Conservation (phyloP, 1,140 invertebrate genomes). For the Thalassaphorura encarpata region DNA sequence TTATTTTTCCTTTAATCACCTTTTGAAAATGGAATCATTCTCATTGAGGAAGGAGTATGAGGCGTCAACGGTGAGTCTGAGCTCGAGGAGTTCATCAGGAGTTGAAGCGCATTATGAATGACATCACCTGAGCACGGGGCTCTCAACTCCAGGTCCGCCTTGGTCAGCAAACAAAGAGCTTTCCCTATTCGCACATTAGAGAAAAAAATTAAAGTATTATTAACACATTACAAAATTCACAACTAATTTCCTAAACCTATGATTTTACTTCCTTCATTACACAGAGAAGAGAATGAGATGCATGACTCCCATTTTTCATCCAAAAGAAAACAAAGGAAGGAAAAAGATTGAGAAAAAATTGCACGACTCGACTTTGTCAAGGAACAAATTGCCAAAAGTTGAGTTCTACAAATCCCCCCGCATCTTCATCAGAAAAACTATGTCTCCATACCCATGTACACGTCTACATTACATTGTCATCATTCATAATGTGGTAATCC, state of each 20-base stretch:
- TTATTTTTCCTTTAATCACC: conserved; percentile 19
- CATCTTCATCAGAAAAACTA: too few relatives aligned
- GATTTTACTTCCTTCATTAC: too few relatives aligned
- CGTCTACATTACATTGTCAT: too few relatives aligned
- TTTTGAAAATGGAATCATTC: conserved; percentile 31
- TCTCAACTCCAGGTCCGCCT: conserved; percentile 77
- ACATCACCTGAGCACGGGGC: conserved; percentile 86
- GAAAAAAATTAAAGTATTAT: not conserved
- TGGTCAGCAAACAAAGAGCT: conserved; percentile 77
- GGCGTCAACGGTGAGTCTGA: conserved; percentile 52
- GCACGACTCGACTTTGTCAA: too few relatives aligned
- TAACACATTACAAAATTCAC: not conserved
- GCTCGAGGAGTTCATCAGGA: conserved; percentile 74
- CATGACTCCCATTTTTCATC: too few relatives aligned
- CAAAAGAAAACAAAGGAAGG: too few relatives aligned
- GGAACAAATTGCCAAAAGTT: too few relatives aligned
- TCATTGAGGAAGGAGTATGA: conserved; percentile 42
- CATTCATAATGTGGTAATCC: too few relatives aligned
- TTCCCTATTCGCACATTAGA: conserved; percentile 51
- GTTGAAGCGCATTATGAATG: conserved; percentile 81
- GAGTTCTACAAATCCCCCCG: too few relatives aligned
- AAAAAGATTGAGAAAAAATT: too few relatives aligned
- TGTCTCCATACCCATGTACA: too few relatives aligned
- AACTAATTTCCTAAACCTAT: too few relatives aligned
- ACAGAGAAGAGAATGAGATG: not conserved